These are phyloP conservation scores for Peromyscus leucopus DNA, from an alignment of 2,113 vertebrate genomes.

Conservation along the genomic window DNA sequence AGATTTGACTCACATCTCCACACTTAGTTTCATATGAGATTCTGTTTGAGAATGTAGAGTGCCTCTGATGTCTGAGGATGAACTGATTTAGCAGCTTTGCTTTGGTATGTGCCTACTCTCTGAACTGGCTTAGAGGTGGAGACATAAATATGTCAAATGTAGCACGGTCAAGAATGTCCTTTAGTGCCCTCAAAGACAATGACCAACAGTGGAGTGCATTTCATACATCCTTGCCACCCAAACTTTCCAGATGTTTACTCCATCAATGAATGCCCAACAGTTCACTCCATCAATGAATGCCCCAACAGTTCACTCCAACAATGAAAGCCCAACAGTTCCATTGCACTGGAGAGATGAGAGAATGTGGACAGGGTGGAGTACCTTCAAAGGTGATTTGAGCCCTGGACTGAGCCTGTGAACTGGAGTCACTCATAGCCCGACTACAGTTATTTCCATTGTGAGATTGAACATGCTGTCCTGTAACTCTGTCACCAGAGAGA, in stretches of 20 bases:
- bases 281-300: too few species aligned
- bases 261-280: not conserved
- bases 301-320: not conserved
- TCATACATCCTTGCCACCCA: not conserved
- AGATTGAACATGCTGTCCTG: rapidly evolving
- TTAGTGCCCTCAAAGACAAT: not conserved
- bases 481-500: not conserved
- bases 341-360: not conserved
- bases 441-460: not conserved
- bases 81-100: not conserved
- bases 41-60: not conserved
- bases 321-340: not conserved
- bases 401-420: not conserved
- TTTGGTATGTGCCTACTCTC: not conserved
- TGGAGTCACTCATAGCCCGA: not conserved
- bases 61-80: not conserved
- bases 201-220: not conserved
- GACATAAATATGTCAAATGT: not conserved
- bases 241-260: not conserved
- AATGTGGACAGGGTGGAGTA: rapidly evolving
- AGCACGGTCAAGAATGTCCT: not conserved
- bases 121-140: not conserved
- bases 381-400: not conserved
- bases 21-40: not conserved
- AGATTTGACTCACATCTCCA: not conserved